Conservation (phyloP, 2,113 vertebrate species). For the Prunella himalayana region DNA sequence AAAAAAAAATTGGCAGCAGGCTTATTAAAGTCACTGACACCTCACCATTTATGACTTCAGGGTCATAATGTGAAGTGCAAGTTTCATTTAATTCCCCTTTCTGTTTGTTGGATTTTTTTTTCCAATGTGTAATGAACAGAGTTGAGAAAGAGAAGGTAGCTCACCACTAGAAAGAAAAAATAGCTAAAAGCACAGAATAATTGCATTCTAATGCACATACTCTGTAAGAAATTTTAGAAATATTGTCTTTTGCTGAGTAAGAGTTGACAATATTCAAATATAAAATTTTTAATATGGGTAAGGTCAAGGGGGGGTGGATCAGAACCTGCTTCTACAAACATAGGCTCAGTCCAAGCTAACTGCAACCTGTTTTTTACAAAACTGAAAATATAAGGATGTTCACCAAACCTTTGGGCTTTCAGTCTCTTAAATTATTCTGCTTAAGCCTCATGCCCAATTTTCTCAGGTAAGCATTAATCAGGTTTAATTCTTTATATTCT, state of each 20-base stretch:
- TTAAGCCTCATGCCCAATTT: rapidly evolving
- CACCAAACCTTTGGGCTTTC: neutral
- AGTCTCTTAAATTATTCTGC: neutral
- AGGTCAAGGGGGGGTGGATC: neutral
- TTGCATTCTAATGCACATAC: neutral
- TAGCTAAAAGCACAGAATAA: neutral
- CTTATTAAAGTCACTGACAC: neutral
- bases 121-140: neutral
- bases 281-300: neutral
- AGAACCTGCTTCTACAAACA: neutral
- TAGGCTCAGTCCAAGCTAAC: neutral
- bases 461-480: neutral
- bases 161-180: neutral
- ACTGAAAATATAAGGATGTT: neutral
- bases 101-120: neutral
- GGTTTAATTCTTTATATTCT: neutral
- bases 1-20: neutral
- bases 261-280: neutral
- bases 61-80: neutral
- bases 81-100: neutral
- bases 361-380: neutral
- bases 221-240: neutral
- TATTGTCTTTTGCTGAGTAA: neutral
- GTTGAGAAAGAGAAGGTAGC: neutral
- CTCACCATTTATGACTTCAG: neutral